These are phyloP conservation scores for Callosobruchus maculatus DNA, from an alignment of 2,888 invertebrate genomes.

Conservation along the genomic window DNA sequence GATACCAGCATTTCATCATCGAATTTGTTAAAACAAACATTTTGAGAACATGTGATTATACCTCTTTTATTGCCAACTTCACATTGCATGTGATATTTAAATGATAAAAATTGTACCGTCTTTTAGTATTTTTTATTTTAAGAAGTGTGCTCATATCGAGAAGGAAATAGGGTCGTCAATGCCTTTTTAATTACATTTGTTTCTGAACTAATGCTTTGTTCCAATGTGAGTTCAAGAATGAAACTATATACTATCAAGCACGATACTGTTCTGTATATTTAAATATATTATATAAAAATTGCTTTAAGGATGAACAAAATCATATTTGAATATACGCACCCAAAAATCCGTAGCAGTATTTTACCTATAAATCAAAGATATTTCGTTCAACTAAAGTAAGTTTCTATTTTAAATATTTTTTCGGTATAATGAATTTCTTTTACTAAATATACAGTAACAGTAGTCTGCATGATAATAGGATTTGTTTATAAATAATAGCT, in stretches of 20 bases:
- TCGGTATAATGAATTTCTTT: no score
- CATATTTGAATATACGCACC: no score
- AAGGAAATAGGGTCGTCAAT: background rate
- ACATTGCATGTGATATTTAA: conserved; percentile 31
- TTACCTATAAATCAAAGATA: no score
- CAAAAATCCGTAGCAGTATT: no score
- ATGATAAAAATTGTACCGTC: conserved; percentile 23
- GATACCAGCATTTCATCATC: no score
- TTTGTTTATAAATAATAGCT: background rate
- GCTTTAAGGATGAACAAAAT: no score
- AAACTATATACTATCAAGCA: background rate
- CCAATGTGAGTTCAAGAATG: background rate
- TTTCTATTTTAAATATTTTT: no score
- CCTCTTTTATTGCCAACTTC: conserved; percentile 25
- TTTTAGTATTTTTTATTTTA: conserved; percentile 16
- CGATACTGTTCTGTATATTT: no score
- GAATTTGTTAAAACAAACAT: background rate
- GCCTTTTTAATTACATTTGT: background rate
- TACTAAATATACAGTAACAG: background rate
- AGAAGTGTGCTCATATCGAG: background rate
- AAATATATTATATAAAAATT: no score
- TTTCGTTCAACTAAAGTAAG: no score
- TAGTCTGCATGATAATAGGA: background rate
- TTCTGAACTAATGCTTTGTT: background rate
- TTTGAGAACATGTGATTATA: background rate